phyloP scores from a whole-genome alignment of 2,888 invertebrate genomes.

The Timema podura region DNA sequence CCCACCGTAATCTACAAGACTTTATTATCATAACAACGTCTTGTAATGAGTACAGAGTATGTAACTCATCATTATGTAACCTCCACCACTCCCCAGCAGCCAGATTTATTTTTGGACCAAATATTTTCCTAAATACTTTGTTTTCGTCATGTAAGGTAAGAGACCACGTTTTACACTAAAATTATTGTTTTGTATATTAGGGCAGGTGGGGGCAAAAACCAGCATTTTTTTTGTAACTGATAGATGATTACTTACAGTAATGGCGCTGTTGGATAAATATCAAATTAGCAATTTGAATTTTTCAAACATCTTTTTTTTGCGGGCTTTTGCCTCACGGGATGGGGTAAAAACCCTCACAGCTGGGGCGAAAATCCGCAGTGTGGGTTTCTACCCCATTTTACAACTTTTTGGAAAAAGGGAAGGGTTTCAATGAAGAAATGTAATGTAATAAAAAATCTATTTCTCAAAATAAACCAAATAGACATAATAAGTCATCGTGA shows the following conservation, averaged over 20 bases:
- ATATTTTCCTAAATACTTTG: too few species aligned
- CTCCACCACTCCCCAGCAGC: too few species aligned
- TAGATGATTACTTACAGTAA: neutral
- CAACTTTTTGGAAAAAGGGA: too few species aligned
- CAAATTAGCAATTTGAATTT: neutral
- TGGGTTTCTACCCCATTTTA: neutral
- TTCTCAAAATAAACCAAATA: neutral
- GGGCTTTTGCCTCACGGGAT: too few species aligned
- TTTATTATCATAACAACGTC: too few species aligned
- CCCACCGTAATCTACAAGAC: too few species aligned
- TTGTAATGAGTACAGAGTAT: too few species aligned
- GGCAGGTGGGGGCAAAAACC: neutral
- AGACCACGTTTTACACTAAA: too few species aligned
- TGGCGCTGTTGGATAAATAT: neutral
- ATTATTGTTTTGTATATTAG: neutral
- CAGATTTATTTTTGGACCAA: too few species aligned
- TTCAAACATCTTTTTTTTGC: neutral
- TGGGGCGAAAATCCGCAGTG: neutral
- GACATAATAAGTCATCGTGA: neutral
- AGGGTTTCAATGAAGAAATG: neutral
- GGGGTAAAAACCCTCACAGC: neutral
- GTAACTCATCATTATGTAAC: too few species aligned
- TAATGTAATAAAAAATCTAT: neutral
- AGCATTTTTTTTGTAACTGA: neutral
- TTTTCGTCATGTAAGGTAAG: too few species aligned